Evolutionary conservation across 2,797 vertebrate genomes (phyloP).

Genomic region (Otus scops): DNA sequence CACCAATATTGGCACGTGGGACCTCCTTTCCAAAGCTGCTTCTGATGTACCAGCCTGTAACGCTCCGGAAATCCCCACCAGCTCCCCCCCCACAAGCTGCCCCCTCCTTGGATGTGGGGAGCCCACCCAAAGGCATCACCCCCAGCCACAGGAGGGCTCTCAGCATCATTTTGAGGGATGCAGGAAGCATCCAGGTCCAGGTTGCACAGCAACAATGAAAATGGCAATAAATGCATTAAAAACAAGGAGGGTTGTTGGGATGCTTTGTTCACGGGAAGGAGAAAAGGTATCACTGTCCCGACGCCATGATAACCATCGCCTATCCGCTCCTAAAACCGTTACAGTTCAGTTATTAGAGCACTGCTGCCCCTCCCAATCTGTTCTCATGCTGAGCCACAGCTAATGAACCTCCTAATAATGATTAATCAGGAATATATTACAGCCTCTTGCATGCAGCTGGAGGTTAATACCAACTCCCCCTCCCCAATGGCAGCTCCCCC

Average conservation of each 20-base stretch:
- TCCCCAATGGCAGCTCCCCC: background rate
- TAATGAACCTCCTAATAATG: background rate
- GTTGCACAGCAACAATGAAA: background rate
- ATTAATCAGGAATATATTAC: background rate
- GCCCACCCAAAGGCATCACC: accelerated
- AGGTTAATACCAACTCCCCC: background rate
- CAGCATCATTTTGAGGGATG: background rate
- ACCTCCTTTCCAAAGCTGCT: background rate
- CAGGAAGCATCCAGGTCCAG: background rate
- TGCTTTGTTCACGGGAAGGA: accelerated
- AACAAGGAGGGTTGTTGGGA: accelerated
- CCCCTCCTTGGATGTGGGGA: accelerated
- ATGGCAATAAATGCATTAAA: background rate
- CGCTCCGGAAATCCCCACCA: background rate
- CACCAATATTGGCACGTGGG: accelerated
- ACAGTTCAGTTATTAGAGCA: background rate
- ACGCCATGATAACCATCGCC: accelerated
- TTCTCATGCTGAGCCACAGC: background rate
- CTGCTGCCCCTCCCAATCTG: background rate
- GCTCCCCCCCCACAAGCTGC: background rate
- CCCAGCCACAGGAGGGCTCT: background rate
- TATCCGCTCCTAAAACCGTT: background rate
- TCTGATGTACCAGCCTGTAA: accelerated
- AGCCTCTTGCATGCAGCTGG: background rate
- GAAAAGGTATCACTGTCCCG: background rate